A percentile compares a stretch with the other conserved stretches of the same genome.
These are phyloP conservation scores for Boloria selene DNA, from an alignment of 2,888 invertebrate genomes.

Conservation along the genomic window DNA sequence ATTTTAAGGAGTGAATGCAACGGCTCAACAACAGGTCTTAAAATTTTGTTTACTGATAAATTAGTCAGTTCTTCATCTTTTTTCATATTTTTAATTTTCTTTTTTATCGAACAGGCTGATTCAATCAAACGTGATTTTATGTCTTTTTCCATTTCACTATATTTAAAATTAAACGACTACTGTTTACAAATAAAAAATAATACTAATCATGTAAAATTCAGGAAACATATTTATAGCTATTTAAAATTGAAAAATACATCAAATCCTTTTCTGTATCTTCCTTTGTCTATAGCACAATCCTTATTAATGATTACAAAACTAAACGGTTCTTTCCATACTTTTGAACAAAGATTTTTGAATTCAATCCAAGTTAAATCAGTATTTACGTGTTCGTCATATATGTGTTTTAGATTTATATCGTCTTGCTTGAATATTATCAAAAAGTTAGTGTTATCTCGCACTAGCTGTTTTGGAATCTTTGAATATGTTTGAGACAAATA, in stretches of 20 bases:
- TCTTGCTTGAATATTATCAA: constrained; percentile 47
- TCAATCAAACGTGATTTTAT: constrained; percentile 22
- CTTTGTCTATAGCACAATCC: constrained; percentile 39
- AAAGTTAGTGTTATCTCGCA: constrained; percentile 45
- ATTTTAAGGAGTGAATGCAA: too few relatives aligned
- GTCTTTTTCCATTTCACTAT: constrained; percentile 7
- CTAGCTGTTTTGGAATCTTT: constrained; percentile 46
- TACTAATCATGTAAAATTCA: too few relatives aligned
- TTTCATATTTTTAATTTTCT: constrained; percentile 24
- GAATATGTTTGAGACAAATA: constrained; percentile 46
- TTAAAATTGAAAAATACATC: constrained; percentile 21
- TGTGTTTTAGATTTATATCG: constrained; percentile 35
- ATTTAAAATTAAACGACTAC: not conserved
- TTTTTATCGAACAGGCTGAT: constrained; percentile 22
- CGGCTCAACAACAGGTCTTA: constrained; percentile 19
- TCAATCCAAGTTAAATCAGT: constrained; percentile 32
- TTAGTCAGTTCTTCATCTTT: constrained; percentile 13
- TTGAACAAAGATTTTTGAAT: constrained; percentile 40
- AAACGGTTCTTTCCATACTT: constrained; percentile 31
- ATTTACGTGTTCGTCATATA: constrained; percentile 47
- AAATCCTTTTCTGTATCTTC: constrained; percentile 39
- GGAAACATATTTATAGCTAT: not conserved
- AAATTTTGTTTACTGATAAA: constrained; percentile 17
- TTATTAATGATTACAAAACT: constrained; percentile 41
- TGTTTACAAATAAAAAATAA: not conserved